Percentiles rank a stretch among this genome's conserved stretches.
Evolutionary conservation across 2,888 invertebrate species (phyloP).

Genomic region (Brachylomia viminalis): DNA sequence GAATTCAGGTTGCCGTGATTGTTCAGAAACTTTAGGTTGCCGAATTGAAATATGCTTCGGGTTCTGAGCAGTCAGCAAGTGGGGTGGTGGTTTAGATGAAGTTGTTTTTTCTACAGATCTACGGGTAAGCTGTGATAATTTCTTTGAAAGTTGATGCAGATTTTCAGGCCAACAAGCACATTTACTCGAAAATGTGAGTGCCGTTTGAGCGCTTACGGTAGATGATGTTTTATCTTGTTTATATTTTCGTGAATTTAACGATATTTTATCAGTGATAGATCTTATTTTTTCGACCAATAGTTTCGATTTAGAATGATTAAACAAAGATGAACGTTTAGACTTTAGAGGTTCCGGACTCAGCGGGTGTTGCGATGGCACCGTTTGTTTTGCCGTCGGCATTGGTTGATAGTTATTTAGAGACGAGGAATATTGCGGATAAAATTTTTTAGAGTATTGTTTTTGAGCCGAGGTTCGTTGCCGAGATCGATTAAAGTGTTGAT

Average conservation of each 20-base stretch:
- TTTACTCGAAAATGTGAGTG: slow-evolving; percentile 3
- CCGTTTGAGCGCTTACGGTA: slow-evolving; percentile 9
- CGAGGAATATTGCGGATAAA: slow-evolving; percentile 21
- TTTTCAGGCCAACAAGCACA: slow-evolving; percentile 21
- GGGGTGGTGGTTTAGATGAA: not conserved
- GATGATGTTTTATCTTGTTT: not conserved
- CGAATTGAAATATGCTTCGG: not conserved
- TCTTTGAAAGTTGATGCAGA: not conserved
- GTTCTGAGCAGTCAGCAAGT: not conserved
- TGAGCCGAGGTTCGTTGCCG: not conserved
- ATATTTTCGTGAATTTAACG: slow-evolving; percentile 6
- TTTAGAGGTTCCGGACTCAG: not conserved
- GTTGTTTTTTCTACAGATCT: slow-evolving; percentile 14
- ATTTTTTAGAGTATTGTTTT: slow-evolving; percentile 5
- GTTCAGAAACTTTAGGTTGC: not conserved
- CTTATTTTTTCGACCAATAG: slow-evolving; percentile 17
- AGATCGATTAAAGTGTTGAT: not conserved
- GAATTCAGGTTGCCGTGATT: not conserved
- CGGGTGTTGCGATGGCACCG: not conserved
- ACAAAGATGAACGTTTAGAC: slow-evolving; percentile 7
- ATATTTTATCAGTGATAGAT: slow-evolving; percentile 8
- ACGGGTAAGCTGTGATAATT: slow-evolving; percentile 10
- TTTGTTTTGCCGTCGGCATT: not conserved
- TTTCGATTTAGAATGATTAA: slow-evolving; percentile 11
- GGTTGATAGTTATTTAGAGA: not conserved